phyloP scores from a whole-genome alignment of 2,113 vertebrate species.

The Calidris pugnax region DNA sequence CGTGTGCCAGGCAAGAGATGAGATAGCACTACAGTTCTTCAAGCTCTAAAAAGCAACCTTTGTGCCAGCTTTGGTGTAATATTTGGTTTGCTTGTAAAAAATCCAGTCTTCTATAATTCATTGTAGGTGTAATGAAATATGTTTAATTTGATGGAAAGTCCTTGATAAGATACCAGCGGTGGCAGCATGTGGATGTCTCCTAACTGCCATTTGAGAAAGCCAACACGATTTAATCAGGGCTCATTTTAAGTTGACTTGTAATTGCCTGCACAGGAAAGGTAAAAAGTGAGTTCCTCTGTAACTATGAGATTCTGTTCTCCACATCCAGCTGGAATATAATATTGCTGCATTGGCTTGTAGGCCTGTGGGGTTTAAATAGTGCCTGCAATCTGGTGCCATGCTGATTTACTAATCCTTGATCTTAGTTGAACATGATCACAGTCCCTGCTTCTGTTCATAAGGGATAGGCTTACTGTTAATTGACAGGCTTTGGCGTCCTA shows the following conservation, averaged over 20 bases:
- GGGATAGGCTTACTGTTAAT: conserved; percentile 87
- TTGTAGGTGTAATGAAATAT: conserved; percentile 48
- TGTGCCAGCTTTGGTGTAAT: background rate
- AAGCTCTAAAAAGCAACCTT: background rate
- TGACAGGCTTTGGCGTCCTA: conserved; percentile 81
- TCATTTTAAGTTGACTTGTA: conserved; percentile 64
- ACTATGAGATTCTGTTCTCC: conserved; percentile 60
- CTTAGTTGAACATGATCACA: conserved; percentile 85
- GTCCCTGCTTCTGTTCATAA: conserved; percentile 77
- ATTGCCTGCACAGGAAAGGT: conserved; percentile 64
- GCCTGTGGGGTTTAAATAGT: conserved; percentile 78
- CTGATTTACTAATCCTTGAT: conserved; percentile 80
- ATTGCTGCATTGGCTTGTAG: conserved; percentile 57
- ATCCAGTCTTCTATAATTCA: conserved; percentile 35
- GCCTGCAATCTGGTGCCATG: conserved; percentile 82
- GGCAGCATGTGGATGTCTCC: conserved; percentile 12
- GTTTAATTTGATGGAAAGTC: conserved; percentile 56
- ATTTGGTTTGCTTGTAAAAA: conserved; percentile 13
- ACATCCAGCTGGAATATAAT: conserved; percentile 67
- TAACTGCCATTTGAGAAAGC: conserved; percentile 48
- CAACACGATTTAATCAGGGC: conserved; percentile 59
- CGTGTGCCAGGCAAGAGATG: background rate
- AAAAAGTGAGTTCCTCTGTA: conserved; percentile 58
- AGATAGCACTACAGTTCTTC: background rate
- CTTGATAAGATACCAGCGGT: conserved; percentile 33